Evolutionary conservation across 2,113 vertebrate genomes (phyloP).

Genomic region (Nannobrachium achirus): DNA sequence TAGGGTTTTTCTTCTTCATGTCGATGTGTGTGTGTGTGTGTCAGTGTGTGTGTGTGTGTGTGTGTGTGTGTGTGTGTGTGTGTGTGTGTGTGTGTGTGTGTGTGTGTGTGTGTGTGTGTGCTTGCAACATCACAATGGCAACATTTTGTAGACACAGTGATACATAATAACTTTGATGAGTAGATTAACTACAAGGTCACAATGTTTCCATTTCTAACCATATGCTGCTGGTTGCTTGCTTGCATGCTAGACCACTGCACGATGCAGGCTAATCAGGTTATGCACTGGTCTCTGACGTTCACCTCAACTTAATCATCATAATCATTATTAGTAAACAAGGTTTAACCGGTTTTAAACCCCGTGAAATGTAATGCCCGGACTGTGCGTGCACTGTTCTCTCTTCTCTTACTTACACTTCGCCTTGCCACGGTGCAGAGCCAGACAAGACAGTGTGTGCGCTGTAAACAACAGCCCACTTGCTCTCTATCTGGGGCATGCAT

Average conservation of each 20-base stretch:
- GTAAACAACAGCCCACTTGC: slow-evolving; percentile 34
- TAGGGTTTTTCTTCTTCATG: too few species aligned
- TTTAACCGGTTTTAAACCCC: too few species aligned
- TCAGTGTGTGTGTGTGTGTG: too few species aligned
- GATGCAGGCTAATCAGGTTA: background rate
- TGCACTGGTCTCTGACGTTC: slow-evolving; percentile 35
- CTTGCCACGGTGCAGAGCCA: slow-evolving; percentile 49
- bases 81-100: too few species aligned
- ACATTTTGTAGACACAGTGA: too few species aligned
- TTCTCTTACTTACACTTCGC: slow-evolving; percentile 1
- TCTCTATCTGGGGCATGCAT: slow-evolving; percentile 43
- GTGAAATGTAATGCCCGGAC: slow-evolving; percentile 35
- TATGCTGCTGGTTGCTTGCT: background rate
- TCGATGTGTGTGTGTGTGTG: too few species aligned
- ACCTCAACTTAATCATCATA: slow-evolving; percentile 35
- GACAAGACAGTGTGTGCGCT: slow-evolving; percentile 9
- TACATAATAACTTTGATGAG: too few species aligned
- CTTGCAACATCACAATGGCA: too few species aligned
- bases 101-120: too few species aligned
- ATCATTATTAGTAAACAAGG: slow-evolving; percentile 45
- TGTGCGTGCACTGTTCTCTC: slow-evolving; percentile 39
- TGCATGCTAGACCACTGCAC: slow-evolving; percentile 45
- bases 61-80: too few species aligned
- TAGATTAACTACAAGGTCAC: too few species aligned
- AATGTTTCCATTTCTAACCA: too few species aligned